Evolutionary conservation across 2,888 invertebrate genomes (phyloP).

Genomic region (Aspidiotus destructor): DNA sequence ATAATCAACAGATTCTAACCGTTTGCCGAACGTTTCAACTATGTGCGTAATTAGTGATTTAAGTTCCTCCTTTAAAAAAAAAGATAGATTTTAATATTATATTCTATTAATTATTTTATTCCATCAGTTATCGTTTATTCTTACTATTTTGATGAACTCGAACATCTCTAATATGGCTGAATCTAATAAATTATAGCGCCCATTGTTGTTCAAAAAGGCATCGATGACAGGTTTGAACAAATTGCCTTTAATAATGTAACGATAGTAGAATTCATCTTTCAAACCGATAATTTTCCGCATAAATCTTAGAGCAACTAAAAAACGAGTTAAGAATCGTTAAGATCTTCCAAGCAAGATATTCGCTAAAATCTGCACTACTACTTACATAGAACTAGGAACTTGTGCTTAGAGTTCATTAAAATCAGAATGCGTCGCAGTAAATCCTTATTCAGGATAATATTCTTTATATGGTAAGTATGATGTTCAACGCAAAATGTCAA

Average conservation of each 20-base stretch:
- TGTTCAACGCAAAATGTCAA: conserved; percentile 98
- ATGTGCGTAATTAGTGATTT: conserved; percentile 85
- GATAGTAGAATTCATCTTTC: conserved; percentile 97
- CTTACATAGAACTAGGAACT: conserved; percentile 84
- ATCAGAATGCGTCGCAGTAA: conserved; percentile 88
- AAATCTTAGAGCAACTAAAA: conserved; percentile 68
- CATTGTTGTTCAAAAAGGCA: conserved; percentile 91
- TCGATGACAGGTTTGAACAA: conserved; percentile 93
- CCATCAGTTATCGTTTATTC: conserved; percentile 36
- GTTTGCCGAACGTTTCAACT: conserved; percentile 91
- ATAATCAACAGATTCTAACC: conserved; percentile 89
- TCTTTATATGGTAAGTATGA: conserved; percentile 97
- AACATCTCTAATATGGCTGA: conserved; percentile 98
- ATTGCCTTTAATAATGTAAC: conserved; percentile 89
- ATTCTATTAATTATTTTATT: neutral
- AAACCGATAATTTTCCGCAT: conserved; percentile 93
- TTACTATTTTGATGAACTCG: conserved; percentile 86
- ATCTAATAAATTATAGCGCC: conserved; percentile 95
- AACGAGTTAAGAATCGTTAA: neutral
- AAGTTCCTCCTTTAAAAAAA: conserved; percentile 60
- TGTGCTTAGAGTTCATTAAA: conserved; percentile 92
- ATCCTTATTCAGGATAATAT: conserved; percentile 94
- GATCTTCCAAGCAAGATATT: neutral
- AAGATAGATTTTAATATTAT: neutral
- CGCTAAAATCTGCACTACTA: conserved; percentile 34